Base-by-base conservation (phyloP, 2,113 vertebrate species). In the Polypterus senegalus region DNA sequence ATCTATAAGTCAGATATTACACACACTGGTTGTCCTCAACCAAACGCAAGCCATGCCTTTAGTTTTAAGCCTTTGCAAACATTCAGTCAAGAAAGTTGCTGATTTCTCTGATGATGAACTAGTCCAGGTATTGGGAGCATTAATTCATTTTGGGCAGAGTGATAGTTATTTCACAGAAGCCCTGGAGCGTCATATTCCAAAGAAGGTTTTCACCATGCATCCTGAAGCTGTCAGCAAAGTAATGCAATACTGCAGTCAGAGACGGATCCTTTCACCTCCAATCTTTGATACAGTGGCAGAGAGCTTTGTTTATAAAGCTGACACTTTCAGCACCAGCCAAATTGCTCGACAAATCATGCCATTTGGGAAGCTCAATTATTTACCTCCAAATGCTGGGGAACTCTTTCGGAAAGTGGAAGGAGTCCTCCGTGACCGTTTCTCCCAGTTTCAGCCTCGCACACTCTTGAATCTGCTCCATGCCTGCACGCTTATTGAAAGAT, bases 331-430 rank as follows among this genome's bases (percentile, higher is more conserved):
- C 51, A 83, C 88, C 1, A 62, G 69, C 45, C 90, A 97, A 78
- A 78, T 93, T 66, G 73, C 86, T n/a, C 65, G 70, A 5, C 84
- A 82, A 64, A 83, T 97, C 4, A 69, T 76, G 62, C 83, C 93
- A 0, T 89, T 97, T 45, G 93, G 93, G 48, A 89, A 76, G 64
- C 77, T 98, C 62, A 90, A 88, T 49, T 97, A 97, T 61, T 62
- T 89, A 11, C 92, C 94, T 1, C 88, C 91, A 4, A 89, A 85
- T 7, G 84, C 87, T 0, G 59, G 76, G 0, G 69, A 79, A 11
- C 53, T 98, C 43, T 97, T 97, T 61, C 54, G 72, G 58, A 93
- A 87, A 61, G 83, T 98, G 2, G 94, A 98, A 76, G 69, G 54
- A 0, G 47, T 84, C 51, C 67, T 98, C 47, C 71, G 70, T 1